Base-by-base conservation (phyloP, 2,797 vertebrate genomes). In the Sitta carolinensis region DNA sequence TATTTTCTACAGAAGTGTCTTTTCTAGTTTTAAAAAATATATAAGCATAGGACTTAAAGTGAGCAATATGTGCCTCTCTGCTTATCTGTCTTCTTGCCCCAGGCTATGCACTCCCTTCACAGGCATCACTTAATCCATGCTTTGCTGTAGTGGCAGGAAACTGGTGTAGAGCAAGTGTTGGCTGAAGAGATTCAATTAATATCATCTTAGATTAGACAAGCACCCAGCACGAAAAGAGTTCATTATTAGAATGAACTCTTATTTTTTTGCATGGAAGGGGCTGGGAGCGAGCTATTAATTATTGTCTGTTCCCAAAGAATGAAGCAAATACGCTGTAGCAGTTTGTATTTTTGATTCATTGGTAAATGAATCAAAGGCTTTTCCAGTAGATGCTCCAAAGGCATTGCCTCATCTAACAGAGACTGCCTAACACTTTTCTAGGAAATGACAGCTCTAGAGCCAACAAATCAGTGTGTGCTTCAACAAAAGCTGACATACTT, bases 1-100 rank as follows among this genome's bases (percentile, higher is more conserved):
- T 48, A 63, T 90, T 92, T 91, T 78, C 54, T 48, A 32, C 55
- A 43, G 17, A 85, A 87, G 16, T 76, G 11, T 80, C 47, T 85
- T 91, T 67, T 63, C 48, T 85, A 63, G 40, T 84, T 92, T 87
- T 40, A 89, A 85, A 87, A 91, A 85, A 80, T 72, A 54, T 11
- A 61, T 77, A 70, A 89, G 54, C 73, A 27, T 26, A 68, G 50
- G 54, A 72, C 30, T 91, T 75, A 73, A 75, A 91, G 76, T 58
- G 88, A 94, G 58, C 79, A 85, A 7, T 70, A 30, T 64, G 54
- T 70, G 47, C 32, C 51, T 94, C n/a, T 81, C 54, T 17, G 58
- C 62, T 93, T 51, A 23, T 85, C 82, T 63, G 43, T 72, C 47
- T 61, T 79, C 59, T 79, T 85, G 29, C 68, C 64, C 83, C 23